Base-by-base conservation (phyloP, 2,888 invertebrate species). In the Ametastegia equiseti region DNA sequence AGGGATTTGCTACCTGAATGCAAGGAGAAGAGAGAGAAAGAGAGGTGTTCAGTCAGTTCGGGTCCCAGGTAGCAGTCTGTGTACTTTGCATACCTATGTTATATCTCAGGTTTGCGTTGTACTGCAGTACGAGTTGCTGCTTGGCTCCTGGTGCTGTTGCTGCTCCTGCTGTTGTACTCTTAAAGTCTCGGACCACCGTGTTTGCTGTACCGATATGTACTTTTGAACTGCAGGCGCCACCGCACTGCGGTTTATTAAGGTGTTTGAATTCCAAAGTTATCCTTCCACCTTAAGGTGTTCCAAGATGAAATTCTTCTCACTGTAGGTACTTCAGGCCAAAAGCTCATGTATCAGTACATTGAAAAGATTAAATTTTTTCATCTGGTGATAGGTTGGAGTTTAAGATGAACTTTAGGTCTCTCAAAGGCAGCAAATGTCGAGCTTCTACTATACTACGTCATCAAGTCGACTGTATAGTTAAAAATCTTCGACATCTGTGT, bases 1-100 rank as follows among this genome's bases (percentile, higher is more conserved):
- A 13, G 39, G 13, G 39, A 39, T 67, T 67, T 39, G 67, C 67
- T 67, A 39, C 36, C 67, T 36, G 39, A 11, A n/a, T 4, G 67
- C 23, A 67, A 19, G 15, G 23, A 39, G 39, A n/a, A 67, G 39
- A 39, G n/a, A n/a, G n/a, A n/a, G 60, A 57, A 57, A 1, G 65
- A 39, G 65, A 67, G 19, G 23, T 39, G 67, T 67, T 67, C 19
- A 67, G 67, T 36, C 23, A 67, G 67, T 11, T 39, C 39, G 39
- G 5, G 15, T 27, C 30, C 15, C 67, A 42, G 36, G 67, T 36
- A 67, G 1, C 36, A 42, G n/a, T 15, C 39, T 23, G 19, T 42
- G 19, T 67, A 13, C 39, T 67, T 67, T 39, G 7, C 67, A 39
- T 39, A n/a, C 67, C 67, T 39, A 9, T 39, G 23, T 67, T 67